A percentile compares a stretch with the other conserved stretches of the same genome.
Evolutionary conservation across 2,797 vertebrate species (phyloP).

Genomic region (Halcyon smyrnensis): DNA sequence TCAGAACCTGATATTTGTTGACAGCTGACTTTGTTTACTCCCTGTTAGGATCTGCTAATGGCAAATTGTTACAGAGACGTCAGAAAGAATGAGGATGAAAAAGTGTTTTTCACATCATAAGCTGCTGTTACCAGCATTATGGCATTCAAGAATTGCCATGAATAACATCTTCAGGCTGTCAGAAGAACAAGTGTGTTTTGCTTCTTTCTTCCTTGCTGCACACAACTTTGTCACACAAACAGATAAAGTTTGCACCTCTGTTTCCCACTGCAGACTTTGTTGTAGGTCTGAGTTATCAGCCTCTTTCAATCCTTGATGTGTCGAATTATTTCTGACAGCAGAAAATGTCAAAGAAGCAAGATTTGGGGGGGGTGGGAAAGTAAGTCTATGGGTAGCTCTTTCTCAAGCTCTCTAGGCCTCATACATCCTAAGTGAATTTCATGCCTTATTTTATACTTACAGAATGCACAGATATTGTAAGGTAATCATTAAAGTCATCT

Average conservation of each 20-base stretch:
- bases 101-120: background rate
- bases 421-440: background rate
- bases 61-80: background rate
- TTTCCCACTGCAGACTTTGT: background rate
- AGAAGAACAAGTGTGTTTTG: background rate
- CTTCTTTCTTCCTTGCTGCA: background rate
- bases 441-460: background rate
- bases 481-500: background rate
- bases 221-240: background rate
- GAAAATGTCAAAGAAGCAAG: background rate
- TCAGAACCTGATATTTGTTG: background rate
- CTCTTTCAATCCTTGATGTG: background rate
- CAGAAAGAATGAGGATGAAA: background rate
- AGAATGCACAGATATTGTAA: background rate
- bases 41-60: background rate
- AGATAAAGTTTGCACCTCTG: background rate
- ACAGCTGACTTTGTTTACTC: background rate
- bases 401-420: background rate
- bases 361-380: background rate
- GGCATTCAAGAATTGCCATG: background rate
- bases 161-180: background rate
- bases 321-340: background rate
- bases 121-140: background rate
- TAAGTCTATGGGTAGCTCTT: background rate
- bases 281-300: background rate